Conservation (phyloP, 2,797 vertebrate species). For the Sebastes elongatus region DNA sequence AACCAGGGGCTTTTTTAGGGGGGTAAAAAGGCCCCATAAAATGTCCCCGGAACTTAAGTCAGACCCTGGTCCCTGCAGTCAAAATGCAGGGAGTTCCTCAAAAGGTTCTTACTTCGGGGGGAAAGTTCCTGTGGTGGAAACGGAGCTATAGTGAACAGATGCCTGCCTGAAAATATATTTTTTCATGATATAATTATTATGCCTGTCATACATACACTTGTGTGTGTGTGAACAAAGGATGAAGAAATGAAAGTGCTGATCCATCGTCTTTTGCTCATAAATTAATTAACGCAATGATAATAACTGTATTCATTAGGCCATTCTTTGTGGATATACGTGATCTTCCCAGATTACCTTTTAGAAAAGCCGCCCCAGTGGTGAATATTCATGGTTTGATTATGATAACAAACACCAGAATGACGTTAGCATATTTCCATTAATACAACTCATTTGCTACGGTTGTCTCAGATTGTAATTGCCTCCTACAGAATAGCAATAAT, state of each 20-base stretch:
- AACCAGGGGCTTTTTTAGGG: no score
- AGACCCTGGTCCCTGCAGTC: no score
- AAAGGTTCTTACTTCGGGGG: no score
- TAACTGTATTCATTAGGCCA: not conserved
- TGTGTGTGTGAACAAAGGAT: not conserved
- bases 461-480: conserved; percentile 10
- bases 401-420: conserved; percentile 7
- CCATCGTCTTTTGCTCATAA: not conserved
- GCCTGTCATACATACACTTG: not conserved
- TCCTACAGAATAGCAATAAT: not conserved
- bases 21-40: no score
- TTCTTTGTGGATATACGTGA: not conserved
- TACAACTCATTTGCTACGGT: not conserved
- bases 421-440: conserved; percentile 1
- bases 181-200: not conserved
- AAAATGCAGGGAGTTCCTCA: no score
- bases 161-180: not conserved
- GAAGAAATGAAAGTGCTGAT: not conserved
- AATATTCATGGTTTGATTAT: conserved; percentile 6
- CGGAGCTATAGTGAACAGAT: not conserved
- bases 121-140: no score
- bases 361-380: not conserved
- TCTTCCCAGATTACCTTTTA: not conserved
- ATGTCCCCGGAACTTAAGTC: no score
- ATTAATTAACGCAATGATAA: not conserved